phyloP scores from a whole-genome alignment of 1,140 invertebrate species.

The Rhopalosiphum padi region DNA sequence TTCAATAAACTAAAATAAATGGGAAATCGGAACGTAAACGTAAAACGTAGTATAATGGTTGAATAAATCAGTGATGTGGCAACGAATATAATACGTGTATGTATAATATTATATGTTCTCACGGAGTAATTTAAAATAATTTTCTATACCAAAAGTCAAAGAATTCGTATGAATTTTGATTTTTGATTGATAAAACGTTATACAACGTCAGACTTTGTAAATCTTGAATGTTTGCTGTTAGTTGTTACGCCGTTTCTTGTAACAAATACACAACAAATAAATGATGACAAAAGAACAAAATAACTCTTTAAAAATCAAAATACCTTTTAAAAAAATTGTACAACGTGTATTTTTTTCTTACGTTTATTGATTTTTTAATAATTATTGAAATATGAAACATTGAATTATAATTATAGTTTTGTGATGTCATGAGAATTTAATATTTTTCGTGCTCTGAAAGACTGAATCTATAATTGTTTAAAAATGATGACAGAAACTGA shows the following conservation, averaged over 20 bases:
- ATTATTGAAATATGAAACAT: neutral
- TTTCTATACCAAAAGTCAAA: neutral
- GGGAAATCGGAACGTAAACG: neutral
- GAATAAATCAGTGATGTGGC: constrained; percentile 17
- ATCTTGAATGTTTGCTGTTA: neutral
- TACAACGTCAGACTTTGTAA: neutral
- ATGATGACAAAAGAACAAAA: neutral
- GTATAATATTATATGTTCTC: neutral
- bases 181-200: neutral
- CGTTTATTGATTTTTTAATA: neutral
- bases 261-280: neutral
- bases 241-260: neutral
- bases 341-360: neutral
- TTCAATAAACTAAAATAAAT: constrained; percentile 43
- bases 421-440: neutral
- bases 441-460: neutral
- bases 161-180: neutral
- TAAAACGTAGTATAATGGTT: neutral
- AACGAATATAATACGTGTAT: neutral
- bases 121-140: neutral
- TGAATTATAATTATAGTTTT: neutral
- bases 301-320: neutral
- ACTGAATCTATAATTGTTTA: neutral
- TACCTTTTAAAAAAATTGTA: neutral
- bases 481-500: neutral